Base-by-base conservation (phyloP, 1,140 invertebrate species). In the Drosophila gunungcola region DNA sequence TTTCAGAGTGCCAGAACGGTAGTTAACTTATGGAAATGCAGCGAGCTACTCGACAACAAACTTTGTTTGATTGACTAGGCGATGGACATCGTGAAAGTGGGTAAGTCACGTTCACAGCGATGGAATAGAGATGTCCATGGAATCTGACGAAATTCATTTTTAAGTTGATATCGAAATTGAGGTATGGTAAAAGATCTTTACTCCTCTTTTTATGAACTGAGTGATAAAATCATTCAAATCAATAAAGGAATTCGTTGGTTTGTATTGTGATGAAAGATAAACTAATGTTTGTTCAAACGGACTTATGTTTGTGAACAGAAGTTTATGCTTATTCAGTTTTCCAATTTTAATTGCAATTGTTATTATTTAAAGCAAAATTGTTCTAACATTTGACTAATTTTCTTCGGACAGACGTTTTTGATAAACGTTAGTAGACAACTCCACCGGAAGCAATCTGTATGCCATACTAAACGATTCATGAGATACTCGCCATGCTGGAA, bases 21-120 rank as follows among this genome's bases (percentile, higher is more conserved):
- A 72, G 68, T 72, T 72, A 74, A 78, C 73, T 77, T 69, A 67
- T 64, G 67, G 58, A 80, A 75, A 76, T 76, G 62, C 54, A 57
- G 61, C 69, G 2, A 52, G 68, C 48, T 58, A 53, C 63, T 58
- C 55, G 46, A 57, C 45, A 52, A 13, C 51, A 45, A 73, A 67
- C 53, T 75, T 74, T 74, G 51, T 74, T 63, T 74, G 72, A 72
- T 61, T 53, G 69, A 74, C 69, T 63, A 36, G 21, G 12, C 52
- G 57, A 76, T 67, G 72, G 61, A 57, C 45, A 25, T 25, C 34
- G 38, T 11, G 27, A 67, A 75, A 49, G 48, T 48, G 73, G 53
- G 13, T 11, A 41, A 76, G 73, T 76, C 73, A 76, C 73, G 73
- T 76, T 16, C 61, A 29, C 42, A 55, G 29, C 46, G 46, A 57